Evolutionary conservation across 2,797 vertebrate genomes (phyloP), one percentile per base, ranked within the genome.

Genomic region (Sebastes dallii): DNA sequence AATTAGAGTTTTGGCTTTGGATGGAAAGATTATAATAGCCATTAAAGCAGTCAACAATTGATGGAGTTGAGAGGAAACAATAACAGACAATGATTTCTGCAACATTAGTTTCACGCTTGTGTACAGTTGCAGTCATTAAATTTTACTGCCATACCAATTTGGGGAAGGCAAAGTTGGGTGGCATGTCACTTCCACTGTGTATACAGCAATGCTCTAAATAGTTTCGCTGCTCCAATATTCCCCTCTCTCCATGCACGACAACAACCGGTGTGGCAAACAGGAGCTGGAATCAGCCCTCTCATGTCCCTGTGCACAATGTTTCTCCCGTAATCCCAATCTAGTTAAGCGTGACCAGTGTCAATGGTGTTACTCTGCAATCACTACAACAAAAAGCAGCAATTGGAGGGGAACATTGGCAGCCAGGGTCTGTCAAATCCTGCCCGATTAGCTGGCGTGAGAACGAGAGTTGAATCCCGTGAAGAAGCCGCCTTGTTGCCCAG

Each of bases 271-370:
- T 72, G 79, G 76, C 73, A 64, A 82, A 87, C 74, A 84, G 76
- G 66, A 86, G 55, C 22, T 54, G 72, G 81, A 91, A 89, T 89
- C 86, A 89, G 85, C 80, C 67, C 56, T 79, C 77, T 88, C 85
- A 83, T 82, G 84, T 83, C 77, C 54, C 59, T 52, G 67, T 68
- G 69, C 67, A 76, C 64, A 78, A 67, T 80, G 82, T 84, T 52
- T 65, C 70, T 54, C 52, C 65, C 36, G 78, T 84, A 86, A 88
- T 86, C 84, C 83, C 88, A 87, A 90, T 86, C 78, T 84, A 78
- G 88, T 87, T 93, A 88, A 88, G 89, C 75, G 68, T 91, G 89
- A 92, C 88, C 81, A 60, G 68, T 81, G 83, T 90, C 75, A 85
- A 55, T 83, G 66, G 76, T 46, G 82, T 83, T 83, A 61, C 65